Base-by-base conservation (phyloP, 2,113 vertebrate genomes). In the Neotoma lepida region DNA sequence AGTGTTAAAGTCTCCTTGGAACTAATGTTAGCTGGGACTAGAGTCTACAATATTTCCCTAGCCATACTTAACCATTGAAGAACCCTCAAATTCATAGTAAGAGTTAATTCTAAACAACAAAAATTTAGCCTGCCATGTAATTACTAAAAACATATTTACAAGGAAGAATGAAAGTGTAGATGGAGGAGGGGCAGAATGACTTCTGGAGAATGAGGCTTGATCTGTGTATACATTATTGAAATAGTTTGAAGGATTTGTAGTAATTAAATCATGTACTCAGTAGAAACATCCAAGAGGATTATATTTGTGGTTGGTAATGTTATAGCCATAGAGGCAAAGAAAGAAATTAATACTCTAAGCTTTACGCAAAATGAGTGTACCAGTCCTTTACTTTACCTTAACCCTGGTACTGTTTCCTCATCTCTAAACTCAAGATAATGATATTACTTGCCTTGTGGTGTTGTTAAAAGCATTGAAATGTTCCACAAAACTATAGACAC, bases 251-350 rank as follows among this genome's bases (percentile, higher is more conserved):
- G 8, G 74, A 90, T 28, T 64, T 87, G 9, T 91, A 20, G 73
- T 88, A 74, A 93, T 81, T 64, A n/a, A 93, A 74, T 58, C 71
- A 70, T 30, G 35, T 41, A 56, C 33, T n/a, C n/a, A 71, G 33
- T 54, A 85, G 77, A 88, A 81, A 33, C n/a, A 81, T 76, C 92
- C 39, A 77, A 64, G 64, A 88, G 8, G 44, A 92, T 88, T 73
- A 68, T n/a, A 85, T 90, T 77, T 76, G 56, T 88, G 14, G 46
- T 77, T 94, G 39, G 30, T 89, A 58, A 28, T 85, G 6, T 80
- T 68, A 73, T 41, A 92, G 22, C n/a, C 88, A 66, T 46, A 76
- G 44, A 94, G 35, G 10, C 77, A 88, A 96, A 95, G 68, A 30
- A 74, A 94, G 15, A 86, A 77, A 30, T 58, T 22, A 17, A 68